Conservation (phyloP, 2,797 vertebrate species). For the Coccyzus lansbergi region DNA sequence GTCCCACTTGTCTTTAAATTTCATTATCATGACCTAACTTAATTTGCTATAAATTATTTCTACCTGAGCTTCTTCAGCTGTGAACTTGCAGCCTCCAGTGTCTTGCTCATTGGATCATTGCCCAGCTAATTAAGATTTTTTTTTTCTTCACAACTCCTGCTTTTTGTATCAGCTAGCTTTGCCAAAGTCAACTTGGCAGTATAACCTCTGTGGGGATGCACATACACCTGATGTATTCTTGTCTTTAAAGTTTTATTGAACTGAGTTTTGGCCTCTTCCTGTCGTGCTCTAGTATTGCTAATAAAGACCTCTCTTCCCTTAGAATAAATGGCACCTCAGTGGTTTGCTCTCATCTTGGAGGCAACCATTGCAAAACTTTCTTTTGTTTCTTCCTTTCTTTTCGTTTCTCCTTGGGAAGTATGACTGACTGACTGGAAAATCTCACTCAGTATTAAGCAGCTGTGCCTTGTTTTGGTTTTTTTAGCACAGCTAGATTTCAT, state of each 20-base stretch:
- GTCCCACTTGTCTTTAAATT: constrained; percentile 48
- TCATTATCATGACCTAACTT: constrained; percentile 58
- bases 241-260: constrained; percentile 48
- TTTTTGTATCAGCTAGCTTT: constrained; percentile 14
- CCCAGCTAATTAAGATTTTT: constrained; percentile 37
- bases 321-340: not conserved
- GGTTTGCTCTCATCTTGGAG: not conserved
- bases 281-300: not conserved
- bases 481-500: not conserved
- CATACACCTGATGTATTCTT: not conserved
- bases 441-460: not conserved
- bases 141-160: constrained; percentile 20
- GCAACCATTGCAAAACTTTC: not conserved
- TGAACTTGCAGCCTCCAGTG: constrained; percentile 14
- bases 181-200: constrained; percentile 37
- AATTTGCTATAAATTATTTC: constrained; percentile 62
- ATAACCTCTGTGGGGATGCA: not conserved
- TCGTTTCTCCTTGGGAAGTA: not conserved
- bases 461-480: not conserved
- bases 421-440: not conserved
- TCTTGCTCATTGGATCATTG: constrained; percentile 44
- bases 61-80: constrained; percentile 36
- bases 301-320: constrained; percentile 17
- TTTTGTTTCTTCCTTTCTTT: not conserved
- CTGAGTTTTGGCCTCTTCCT: not conserved